Evolutionary conservation across 2,888 invertebrate genomes (phyloP), one percentile per base, ranked within the genome.

Genomic region (Ophioninae sp.): DNA sequence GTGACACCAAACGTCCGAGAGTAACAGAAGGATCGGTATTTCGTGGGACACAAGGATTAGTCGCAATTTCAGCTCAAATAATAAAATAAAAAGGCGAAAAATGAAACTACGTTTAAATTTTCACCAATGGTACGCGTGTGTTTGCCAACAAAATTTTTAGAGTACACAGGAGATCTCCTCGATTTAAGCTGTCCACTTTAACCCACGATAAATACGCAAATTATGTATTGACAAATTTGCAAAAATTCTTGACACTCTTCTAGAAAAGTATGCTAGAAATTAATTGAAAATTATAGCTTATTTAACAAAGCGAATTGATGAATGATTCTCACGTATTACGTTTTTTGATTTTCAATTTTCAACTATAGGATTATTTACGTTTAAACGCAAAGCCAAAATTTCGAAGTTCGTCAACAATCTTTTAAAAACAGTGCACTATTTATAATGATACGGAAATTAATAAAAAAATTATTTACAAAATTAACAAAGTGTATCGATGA

Each of bases 141-240:
- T 83, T 83, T 83, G 83, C 83, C 83, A 80, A 83, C 83, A 80
- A 83, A 83, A 73, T 80, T 72, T 58, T 41, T 73, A 58, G 68
- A 17, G 58, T 77, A 51, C 20, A 22, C n/a, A 59, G 59, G 80
- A 56, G 37, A 59, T 64, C 59, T 77, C 17, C 68, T 59, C 64
- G 69, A 77, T 74, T 77, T 51, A 37, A 64, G 56, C 65, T 73
- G 65, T 56, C 51, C 51, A 51, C 61, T 51, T 63, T 13, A 30
- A 73, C 61, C 5, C 74, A 22, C 56, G 8, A 64, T 75, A 56
- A 44, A 75, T 58, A 65, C n/a, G 56, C 10, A 59, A 56, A 44
- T 72, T 0, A 37, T 64, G 20, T 20, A 61, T 72, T 72, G 30
- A 61, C 39, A 23, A 72, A 59, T 61, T 72, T 23, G 17, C 5